Base-by-base conservation (phyloP, 2,113 vertebrate genomes). In the Entelurus aequoreus region DNA sequence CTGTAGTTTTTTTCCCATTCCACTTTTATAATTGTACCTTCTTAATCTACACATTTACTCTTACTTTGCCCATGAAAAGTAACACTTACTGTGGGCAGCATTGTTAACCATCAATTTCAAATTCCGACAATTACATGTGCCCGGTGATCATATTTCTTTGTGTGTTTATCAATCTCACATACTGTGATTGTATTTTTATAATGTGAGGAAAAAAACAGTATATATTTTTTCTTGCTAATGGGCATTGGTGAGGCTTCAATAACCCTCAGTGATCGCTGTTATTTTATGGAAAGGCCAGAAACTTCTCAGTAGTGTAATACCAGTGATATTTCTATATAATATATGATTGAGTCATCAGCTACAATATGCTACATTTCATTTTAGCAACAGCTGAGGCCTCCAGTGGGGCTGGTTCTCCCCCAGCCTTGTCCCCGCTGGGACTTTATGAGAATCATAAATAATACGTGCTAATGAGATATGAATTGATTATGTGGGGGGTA, bases 361-460 rank as follows among this genome's bases (percentile, higher is more conserved):
- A 95, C 95, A 96, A 94, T 97, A 94, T 89, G 94, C 92, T 92
- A 94, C 94, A 94, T 94, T 94, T 96, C 92, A 95, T 94, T 95
- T 92, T 87, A 89, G 91, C 93, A 92, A 84, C 90, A 97, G 93
- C 91, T 93, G 92, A 94, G 91, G 87, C 90, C 90, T 91, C 86
- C 84, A 85, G 63, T 74, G 60, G 70, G 65, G 71, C 67, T 21
- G 6, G 47, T 75, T 84, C 62, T 64, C 72, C 72, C 78, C 62
- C 65, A 62, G 71, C 55, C 42, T 42, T 82, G 88, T 79, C 78
- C 91, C 91, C 89, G 83, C 87, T 88, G 91, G 91, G 91, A 87
- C 90, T 88, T 93, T 94, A 93, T 92, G 89, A 91, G 92, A 92
- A 94, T 93, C 91, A 93, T 95, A 97, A 98, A 97, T 95, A 96